phyloP scores from a whole-genome alignment of 2,888 invertebrate genomes.

The Drosophila sordidapex region DNA sequence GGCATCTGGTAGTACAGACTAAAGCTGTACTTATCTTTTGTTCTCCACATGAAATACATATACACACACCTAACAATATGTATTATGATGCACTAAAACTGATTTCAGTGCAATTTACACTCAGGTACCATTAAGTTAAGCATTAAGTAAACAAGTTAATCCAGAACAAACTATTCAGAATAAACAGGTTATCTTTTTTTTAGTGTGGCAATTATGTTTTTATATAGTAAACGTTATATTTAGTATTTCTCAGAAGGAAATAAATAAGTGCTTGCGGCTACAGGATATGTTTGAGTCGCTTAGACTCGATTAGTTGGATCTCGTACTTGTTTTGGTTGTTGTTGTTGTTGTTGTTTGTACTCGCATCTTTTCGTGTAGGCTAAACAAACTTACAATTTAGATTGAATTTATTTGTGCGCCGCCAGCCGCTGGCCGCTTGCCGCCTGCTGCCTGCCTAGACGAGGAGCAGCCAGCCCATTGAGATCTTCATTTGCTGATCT shows the following conservation, averaged over 20 bases:
- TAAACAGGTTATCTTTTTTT: too few species aligned
- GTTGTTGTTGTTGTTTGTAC: slow-evolving; percentile 43
- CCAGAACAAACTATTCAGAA: too few species aligned
- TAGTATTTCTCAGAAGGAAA: too few species aligned
- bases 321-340: slow-evolving; percentile 29
- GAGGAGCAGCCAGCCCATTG: slow-evolving; percentile 78
- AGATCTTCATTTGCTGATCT: slow-evolving; percentile 84
- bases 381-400: slow-evolving; percentile 82
- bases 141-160: neutral
- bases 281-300: slow-evolving; percentile 13
- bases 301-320: neutral
- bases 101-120: neutral
- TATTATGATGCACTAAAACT: neutral
- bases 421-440: slow-evolving; percentile 38
- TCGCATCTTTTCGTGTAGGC: slow-evolving; percentile 64
- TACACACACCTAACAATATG: neutral
- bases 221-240: too few species aligned
- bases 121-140: neutral
- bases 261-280: neutral
- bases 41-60: neutral
- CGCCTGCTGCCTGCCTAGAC: slow-evolving; percentile 53
- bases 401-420: slow-evolving; percentile 81
- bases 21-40: neutral
- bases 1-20: neutral
- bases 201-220: too few species aligned